phyloP scores from a whole-genome alignment of 2,113 vertebrate species.

The Sinosuthora webbiana region DNA sequence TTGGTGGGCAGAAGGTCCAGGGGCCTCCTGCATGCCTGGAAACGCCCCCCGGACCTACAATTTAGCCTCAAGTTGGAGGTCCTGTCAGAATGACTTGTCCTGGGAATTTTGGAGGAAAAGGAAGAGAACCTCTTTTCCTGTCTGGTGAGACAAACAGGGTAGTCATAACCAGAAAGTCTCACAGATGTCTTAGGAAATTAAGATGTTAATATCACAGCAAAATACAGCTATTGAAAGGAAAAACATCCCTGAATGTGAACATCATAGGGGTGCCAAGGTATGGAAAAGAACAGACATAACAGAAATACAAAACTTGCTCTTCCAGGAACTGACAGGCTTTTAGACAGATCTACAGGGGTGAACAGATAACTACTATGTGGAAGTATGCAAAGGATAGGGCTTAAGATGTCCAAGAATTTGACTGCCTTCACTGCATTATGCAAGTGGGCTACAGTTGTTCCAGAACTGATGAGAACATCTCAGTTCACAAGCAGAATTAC shows the following conservation, averaged over 20 bases:
- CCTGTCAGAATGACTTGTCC: not conserved
- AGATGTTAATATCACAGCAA: not conserved
- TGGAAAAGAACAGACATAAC: not conserved
- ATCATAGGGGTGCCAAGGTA: not conserved
- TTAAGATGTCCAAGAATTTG: not conserved
- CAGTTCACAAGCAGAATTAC: not conserved
- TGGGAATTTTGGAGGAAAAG: not conserved
- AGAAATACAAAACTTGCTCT: not conserved
- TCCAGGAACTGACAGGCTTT: not conserved
- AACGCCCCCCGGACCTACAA: not conserved
- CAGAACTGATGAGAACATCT: not conserved
- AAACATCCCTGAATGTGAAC: not conserved
- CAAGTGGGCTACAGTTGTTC: not conserved
- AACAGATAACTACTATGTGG: not conserved
- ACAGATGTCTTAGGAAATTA: not conserved
- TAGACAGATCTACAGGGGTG: not conserved
- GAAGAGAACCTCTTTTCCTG: not conserved
- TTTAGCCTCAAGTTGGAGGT: not conserved
- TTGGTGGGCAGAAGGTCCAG: not conserved
- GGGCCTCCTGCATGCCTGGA: not conserved
- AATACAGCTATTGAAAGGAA: not conserved
- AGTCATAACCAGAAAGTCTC: not conserved
- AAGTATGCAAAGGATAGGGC: not conserved
- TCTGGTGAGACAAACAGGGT: not conserved
- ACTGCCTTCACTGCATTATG: not conserved